Evolutionary conservation across 1,140 invertebrate genomes (phyloP), one percentile per base, ranked within the genome.

Genomic region (Heliconius nattereri): DNA sequence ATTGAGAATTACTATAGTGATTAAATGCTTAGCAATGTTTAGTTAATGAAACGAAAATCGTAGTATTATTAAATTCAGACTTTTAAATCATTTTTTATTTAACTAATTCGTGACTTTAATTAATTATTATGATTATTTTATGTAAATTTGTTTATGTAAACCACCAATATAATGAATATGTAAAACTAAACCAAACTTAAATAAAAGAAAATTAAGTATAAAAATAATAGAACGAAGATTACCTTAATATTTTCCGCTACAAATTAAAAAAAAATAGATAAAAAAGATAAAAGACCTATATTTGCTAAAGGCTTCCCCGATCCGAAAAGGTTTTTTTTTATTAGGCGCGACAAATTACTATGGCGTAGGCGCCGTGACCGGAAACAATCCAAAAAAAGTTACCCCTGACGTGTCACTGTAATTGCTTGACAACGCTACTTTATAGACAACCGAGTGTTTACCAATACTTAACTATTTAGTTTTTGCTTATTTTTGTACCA

Each of bases 301-400:
- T 75, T 37, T 26, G 52, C 11, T 37, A 76, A 60, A 66, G 35
- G 49, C 11, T 49, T 49, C 60, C 29, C 45, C 57, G 40, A 71
- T 8, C 29, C 35, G 26, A 79, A 79, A 79, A 79, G 74, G 73
- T 75, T 76, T 79, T 79, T 45, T 79, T 79, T 72, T 75, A 74
- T 74, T 73, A 84, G 79, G 75, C 81, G 82, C 76, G 85, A 91
- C 88, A 90, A 90, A 91, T 90, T 90, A 88, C 77, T 87, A 81
- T 71, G 78, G 60, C 81, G 81, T 71, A 81, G 87, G 85, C 86
- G 87, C 86, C 87, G 81, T 35, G 79, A 83, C 85, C 81, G 73
- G 66, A 83, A 80, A 82, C 81, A 84, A 75, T 66, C 66, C 78
- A 77, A 88, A 86, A 87, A 86, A 84, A 76, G 83, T 71, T 52